Evolutionary conservation across 2,888 invertebrate genomes (phyloP).

Genomic region (Ornithoptera priamus): DNA sequence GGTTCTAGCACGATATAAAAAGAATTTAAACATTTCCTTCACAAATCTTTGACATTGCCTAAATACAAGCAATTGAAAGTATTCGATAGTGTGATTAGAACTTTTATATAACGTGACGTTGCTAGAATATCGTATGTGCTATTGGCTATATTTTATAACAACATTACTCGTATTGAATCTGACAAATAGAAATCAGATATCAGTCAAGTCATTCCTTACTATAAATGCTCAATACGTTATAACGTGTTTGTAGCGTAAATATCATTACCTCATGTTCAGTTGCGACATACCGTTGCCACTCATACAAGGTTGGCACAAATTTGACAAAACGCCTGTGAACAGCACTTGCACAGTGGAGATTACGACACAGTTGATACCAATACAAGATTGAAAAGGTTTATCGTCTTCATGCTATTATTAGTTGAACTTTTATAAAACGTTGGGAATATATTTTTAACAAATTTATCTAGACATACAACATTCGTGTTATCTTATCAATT

Average conservation of each 20-base stretch:
- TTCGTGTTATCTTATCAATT: too few relatives aligned
- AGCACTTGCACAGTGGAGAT: conserved; percentile 4
- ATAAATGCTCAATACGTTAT: conserved; percentile 9
- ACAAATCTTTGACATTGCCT: too few relatives aligned
- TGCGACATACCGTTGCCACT: conserved; percentile 15
- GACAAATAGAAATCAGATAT: conserved; percentile 15
- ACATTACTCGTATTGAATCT: conserved; percentile 7
- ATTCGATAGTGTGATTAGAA: too few relatives aligned
- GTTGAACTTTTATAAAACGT: conserved; percentile 11
- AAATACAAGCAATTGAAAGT: too few relatives aligned
- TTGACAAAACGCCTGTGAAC: background rate
- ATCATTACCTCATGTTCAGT: conserved; percentile 23
- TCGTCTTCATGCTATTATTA: conserved; percentile 10
- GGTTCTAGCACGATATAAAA: too few relatives aligned
- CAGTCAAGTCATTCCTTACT: conserved; percentile 19
- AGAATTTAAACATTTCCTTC: too few relatives aligned
- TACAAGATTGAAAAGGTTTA: conserved; percentile 15
- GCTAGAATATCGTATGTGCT: background rate
- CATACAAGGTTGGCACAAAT: conserved; percentile 13
- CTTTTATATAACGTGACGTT: too few relatives aligned
- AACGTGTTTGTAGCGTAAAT: conserved; percentile 9
- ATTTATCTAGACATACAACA: background rate
- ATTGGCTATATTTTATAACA: conserved; percentile 1
- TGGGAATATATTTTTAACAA: conserved; percentile 8
- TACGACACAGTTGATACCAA: conserved; percentile 24